Evolutionary conservation across 2,888 invertebrate genomes (phyloP), one percentile per base, ranked within the genome.

Genomic region (Tillus elongatus): DNA sequence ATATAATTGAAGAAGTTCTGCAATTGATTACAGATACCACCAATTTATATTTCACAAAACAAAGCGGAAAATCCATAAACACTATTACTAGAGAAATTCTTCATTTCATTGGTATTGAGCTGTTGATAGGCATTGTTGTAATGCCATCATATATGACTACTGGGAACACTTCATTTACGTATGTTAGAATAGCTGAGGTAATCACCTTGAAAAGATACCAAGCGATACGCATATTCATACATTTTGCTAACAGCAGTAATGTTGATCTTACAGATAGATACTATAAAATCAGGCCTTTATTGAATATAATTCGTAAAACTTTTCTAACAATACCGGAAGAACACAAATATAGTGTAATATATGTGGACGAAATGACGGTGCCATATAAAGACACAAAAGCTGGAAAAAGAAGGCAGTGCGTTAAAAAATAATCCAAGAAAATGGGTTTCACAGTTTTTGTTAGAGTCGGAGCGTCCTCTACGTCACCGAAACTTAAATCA

Each of bases 51-150:
- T 28, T 13, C 6, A 12, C 11, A 12, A 11, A 28, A 28, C 11
- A 28, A 28, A 28, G 11, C 10, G 28, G 28, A 28, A 28, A 28
- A n/a, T 28, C 28, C 4, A 28, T 28, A 28, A 28, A 28, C 13
- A n/a, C 13, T 28, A n/a, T 4, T 6, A 13, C 10, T 6, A 28
- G 13, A 12, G 28, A 28, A 28, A n/a, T 28, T 28, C 28, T 11
- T 12, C 11, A 28, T 28, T 28, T 28, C 28, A 13, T 28, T 28
- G 28, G 11, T 12, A 28, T 28, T 9, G 11, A 28, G 10, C 10
- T 28, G 10, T 28, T 28, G 28, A 28, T 28, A 13, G 28, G 28
- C 13, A 28, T 28, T 12, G 28, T 28, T 11, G 28, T 28, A 12
- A 28, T 28, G 28, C 28, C 28, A 28, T 28, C 28, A 9, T 28